Conservation (phyloP, 2,797 vertebrate genomes). For the Dallia pectoralis region DNA sequence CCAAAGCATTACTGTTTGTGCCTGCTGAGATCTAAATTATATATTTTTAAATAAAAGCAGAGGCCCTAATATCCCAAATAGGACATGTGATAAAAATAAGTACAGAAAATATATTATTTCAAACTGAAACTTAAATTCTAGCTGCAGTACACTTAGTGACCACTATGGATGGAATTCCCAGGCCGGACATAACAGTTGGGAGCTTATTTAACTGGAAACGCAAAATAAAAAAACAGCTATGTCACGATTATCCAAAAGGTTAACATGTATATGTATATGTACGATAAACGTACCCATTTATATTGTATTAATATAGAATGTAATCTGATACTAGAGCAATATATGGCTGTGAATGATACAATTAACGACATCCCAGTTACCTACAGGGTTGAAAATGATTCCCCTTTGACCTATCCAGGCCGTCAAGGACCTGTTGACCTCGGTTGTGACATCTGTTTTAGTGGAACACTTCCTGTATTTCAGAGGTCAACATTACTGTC, state of each 20-base stretch:
- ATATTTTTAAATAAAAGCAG: background rate
- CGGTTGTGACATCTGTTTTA: slow-evolving; percentile 23
- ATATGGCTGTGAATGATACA: background rate
- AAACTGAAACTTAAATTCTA: background rate
- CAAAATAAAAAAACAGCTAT: background rate
- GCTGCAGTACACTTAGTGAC: background rate
- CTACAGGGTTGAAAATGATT: background rate
- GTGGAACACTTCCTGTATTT: background rate
- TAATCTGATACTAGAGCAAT: background rate
- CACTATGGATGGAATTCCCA: background rate
- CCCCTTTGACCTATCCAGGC: slow-evolving; percentile 51
- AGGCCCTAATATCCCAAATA: background rate
- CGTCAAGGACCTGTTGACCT: slow-evolving; percentile 32
- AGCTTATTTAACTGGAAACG: background rate
- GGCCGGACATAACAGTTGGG: background rate
- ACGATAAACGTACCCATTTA: background rate
- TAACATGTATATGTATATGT: background rate
- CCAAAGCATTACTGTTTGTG: too few species aligned
- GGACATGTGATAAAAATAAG: background rate
- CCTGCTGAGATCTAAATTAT: background rate
- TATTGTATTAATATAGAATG: background rate
- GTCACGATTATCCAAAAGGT: background rate
- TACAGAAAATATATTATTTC: background rate
- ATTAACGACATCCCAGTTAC: background rate
- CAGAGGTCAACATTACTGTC: too few species aligned